phyloP scores from a whole-genome alignment of 2,113 vertebrate genomes.

The Cyprinus carpio region DNA sequence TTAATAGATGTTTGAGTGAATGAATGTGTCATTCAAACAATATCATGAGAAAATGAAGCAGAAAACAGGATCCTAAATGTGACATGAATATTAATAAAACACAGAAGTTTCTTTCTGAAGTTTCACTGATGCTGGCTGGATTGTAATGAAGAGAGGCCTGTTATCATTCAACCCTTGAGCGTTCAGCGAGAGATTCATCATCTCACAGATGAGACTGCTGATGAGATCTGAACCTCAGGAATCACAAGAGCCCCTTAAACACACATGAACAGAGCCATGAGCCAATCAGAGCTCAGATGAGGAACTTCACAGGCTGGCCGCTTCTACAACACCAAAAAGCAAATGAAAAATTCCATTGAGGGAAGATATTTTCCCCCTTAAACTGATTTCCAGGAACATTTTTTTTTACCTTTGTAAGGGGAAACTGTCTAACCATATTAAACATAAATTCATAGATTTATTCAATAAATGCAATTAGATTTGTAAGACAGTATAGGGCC shows the following conservation, averaged over 20 bases:
- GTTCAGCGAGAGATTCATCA: neutral
- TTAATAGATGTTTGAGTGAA: neutral
- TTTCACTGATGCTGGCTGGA: neutral
- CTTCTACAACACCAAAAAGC: no score
- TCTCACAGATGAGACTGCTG: neutral
- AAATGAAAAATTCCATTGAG: no score
- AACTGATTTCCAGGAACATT: no score
- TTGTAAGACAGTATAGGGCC: no score
- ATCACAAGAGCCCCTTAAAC: neutral
- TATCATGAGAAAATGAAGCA: neutral
- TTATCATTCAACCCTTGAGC: neutral
- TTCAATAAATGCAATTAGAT: no score
- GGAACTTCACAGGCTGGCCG: neutral
- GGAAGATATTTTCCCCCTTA: no score
- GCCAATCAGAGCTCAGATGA: neutral
- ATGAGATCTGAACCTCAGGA: neutral
- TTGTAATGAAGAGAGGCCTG: neutral
- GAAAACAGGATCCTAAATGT: neutral
- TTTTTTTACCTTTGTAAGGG: no score
- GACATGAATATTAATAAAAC: neutral
- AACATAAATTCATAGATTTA: no score
- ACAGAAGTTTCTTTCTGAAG: neutral
- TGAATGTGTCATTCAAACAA: neutral
- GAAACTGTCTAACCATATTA: no score
- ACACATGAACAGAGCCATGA: neutral